Percentiles rank a stretch among this genome's conserved stretches.
phyloP scores from a whole-genome alignment of 92 coral and sea anemone genomes.

The Porites divaricata region DNA sequence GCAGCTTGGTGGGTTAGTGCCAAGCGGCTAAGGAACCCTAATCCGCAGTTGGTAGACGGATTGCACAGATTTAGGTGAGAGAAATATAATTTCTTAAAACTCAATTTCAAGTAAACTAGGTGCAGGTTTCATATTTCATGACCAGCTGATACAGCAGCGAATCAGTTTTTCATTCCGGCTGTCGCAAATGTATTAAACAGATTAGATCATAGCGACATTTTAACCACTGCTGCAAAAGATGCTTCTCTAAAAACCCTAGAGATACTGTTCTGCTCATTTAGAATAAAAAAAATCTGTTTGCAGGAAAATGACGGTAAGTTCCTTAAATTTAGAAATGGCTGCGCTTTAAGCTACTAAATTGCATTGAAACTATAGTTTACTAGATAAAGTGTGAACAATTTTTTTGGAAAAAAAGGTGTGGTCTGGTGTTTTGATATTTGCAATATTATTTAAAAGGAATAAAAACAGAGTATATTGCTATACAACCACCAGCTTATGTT shows the following conservation, averaged over 20 bases:
- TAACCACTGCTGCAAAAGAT: not conserved
- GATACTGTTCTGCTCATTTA: not conserved
- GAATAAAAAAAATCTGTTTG: constrained; percentile 16
- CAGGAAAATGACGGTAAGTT: too few relatives aligned
- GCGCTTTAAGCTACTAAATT: not conserved
- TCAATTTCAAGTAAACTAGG: not conserved
- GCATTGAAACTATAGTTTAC: too few relatives aligned
- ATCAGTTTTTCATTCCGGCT: not conserved
- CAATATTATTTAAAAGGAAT: not conserved
- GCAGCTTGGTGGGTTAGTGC: not conserved
- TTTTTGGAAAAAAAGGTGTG: not conserved
- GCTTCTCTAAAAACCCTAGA: not conserved
- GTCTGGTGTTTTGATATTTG: not conserved
- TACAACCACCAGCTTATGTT: not conserved
- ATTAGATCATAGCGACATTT: not conserved
- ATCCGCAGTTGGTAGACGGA: not conserved
- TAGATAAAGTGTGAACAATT: too few relatives aligned
- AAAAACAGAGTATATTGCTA: not conserved
- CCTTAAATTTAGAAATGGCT: not conserved
- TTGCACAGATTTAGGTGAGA: not conserved
- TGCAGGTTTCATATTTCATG: not conserved
- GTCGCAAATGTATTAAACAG: not conserved
- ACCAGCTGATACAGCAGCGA: not conserved
- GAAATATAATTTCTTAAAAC: not conserved
- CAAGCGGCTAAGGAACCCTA: not conserved